Base-by-base conservation (phyloP, 2,888 invertebrate genomes). In the Strigamia maritima region DNA sequence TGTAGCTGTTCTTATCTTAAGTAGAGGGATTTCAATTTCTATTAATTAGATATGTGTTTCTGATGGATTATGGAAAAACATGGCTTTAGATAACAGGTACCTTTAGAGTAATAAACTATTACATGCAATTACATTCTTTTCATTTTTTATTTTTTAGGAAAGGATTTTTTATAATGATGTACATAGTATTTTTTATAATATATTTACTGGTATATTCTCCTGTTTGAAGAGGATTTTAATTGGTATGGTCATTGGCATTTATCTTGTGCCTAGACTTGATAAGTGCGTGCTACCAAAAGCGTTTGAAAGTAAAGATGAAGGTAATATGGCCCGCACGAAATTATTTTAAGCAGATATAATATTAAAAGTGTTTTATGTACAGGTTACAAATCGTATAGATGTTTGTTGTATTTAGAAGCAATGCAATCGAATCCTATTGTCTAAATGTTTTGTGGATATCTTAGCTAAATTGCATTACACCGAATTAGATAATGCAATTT, bases 91-190 rank as follows among this genome's bases (percentile, higher is more conserved):
- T 22, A 65, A 65, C 24, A 65, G 60, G 60, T 65, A 19, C 6
- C 2, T 4, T 12, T 19, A 54, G 24, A 1, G 7, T n/a, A n/a
- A n/a, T 44, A 4, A 44, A 44, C 4, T 44, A 24, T 22, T 65
- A 0, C 12, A 19, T 6, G 2, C 0, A 24, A 24, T n/a, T n/a
- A 2, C 19, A 65, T 22, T 24, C 6, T n/a, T 22, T 65, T 65
- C 22, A 24, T 65, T 24, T 12, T n/a, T 2, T 10, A 65, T 22
- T 65, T 19, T n/a, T 24, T 19, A 65, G 60, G 24, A 65, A 22
- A 65, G 60, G 60, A n/a, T 65, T 65, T 65, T 65, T 65, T 65
- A 65, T 65, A 24, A 65, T 65, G 60, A 65, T 65, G 60, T 65
- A 65, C 24, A 65, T 65, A 65, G 60, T 65, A 22, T 65, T 65